phyloP scores from a whole-genome alignment of 2,888 invertebrate species.

The Dastarcus helophoroides region DNA sequence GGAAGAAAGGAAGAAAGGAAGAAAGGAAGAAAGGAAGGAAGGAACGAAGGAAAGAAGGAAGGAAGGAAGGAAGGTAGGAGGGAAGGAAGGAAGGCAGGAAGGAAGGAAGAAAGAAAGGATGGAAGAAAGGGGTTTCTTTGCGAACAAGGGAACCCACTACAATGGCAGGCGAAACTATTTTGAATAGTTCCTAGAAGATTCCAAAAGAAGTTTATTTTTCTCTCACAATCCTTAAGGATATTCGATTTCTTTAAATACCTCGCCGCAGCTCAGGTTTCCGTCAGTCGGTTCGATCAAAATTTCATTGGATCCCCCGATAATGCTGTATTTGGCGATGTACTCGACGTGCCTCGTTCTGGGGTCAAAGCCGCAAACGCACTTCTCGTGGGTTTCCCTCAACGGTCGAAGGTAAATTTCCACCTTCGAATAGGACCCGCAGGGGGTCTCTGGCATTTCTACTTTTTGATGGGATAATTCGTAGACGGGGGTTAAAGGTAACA shows the following conservation, averaged over 20 bases:
- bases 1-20: no score
- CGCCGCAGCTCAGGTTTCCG: slow-evolving; percentile 16
- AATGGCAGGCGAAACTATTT: no score
- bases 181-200: no score
- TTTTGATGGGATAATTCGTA: slow-evolving; percentile 18
- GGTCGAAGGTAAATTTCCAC: slow-evolving; percentile 12
- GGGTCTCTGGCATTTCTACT: slow-evolving; percentile 22
- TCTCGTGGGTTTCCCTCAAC: slow-evolving; percentile 7
- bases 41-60: no score
- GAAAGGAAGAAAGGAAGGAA: no score
- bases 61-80: no score
- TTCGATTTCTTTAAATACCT: no score
- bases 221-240: no score
- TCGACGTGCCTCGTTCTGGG: slow-evolving; percentile 7
- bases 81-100: neutral
- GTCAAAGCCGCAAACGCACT: slow-evolving; percentile 13
- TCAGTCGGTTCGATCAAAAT: slow-evolving; percentile 20
- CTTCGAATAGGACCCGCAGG: slow-evolving; percentile 23
- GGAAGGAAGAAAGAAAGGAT: neutral
- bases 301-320: slow-evolving; percentile 16
- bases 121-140: no score
- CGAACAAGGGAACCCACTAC: no score
- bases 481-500: slow-evolving; percentile 15
- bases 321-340: slow-evolving; percentile 18
- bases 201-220: no score